phyloP scores from a whole-genome alignment of 2,888 invertebrate genomes.

The Mesorhabditis sp. region DNA sequence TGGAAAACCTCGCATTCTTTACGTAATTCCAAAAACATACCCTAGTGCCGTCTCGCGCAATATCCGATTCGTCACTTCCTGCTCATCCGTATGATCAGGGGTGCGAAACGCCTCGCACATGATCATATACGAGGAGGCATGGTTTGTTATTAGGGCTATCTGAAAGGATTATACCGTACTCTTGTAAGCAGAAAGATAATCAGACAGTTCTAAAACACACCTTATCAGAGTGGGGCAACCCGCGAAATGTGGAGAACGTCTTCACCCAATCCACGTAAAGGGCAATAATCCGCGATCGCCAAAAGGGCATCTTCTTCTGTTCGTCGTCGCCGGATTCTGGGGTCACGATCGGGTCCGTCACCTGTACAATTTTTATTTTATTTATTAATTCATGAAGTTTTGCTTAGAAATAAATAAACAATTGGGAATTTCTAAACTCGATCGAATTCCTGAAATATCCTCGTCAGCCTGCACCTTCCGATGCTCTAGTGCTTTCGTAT shows the following conservation, averaged over 20 bases:
- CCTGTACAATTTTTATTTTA: constrained; percentile 20
- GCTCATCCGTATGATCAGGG: constrained; percentile 43
- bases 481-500: too few species aligned
- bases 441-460: too few species aligned
- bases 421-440: too few species aligned
- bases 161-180: constrained; percentile 13
- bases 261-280: constrained; percentile 57
- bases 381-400: too few species aligned
- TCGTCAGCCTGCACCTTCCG: too few species aligned
- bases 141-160: constrained; percentile 55
- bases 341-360: constrained; percentile 46
- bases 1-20: too few species aligned
- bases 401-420: too few species aligned
- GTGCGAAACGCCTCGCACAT: constrained; percentile 57
- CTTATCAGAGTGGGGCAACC: constrained; percentile 54
- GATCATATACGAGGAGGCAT: constrained; percentile 55
- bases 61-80: constrained; percentile 4
- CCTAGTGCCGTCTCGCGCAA: background rate
- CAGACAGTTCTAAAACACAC: constrained; percentile 19
- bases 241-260: constrained; percentile 50
- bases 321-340: constrained; percentile 32
- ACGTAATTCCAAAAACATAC: background rate
- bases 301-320: constrained; percentile 52
- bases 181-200: background rate
- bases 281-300: constrained; percentile 52